Base-by-base conservation (phyloP, 2,113 vertebrate genomes). In the Pardalotus punctatus region DNA sequence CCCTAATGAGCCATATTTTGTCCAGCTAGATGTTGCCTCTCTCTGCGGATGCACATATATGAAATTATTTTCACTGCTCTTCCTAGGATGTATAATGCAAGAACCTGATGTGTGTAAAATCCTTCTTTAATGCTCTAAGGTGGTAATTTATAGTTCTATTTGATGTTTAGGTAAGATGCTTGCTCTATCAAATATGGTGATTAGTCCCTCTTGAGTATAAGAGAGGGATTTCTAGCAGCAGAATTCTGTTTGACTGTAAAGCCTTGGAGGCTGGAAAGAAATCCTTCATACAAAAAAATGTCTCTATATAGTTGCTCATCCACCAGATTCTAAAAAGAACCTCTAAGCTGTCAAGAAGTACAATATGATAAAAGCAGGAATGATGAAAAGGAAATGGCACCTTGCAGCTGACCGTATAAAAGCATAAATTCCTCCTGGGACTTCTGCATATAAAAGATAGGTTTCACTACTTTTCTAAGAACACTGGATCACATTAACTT, bases 401-500 rank as follows among this genome's bases (percentile, higher is more conserved):
- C 98, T 99, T 98, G 97, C 97, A 98, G 97, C 97, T 98, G 98
- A 98, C 98, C 97, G 58, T 98, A 98, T 98, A 98, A 99, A 99
- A 98, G 98, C 98, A 96, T 96, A 97, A 98, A 98, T 98, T 98
- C 98, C 98, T 98, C 98, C 90, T 90, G 98, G 98, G 98, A 98
- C 97, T 97, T 98, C 98, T 99, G 98, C 98, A 97, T 97, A 98
- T 97, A 98, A 98, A 98, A 98, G 98, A 99, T 97, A 98, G 98
- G 93, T 97, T 97, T 97, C 96, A 90, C 80, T 96, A 95, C 94
- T 96, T 98, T 97, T 94, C 95, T 88, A 96, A 98, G 98, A 99
- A 98, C 98, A 98, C 84, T 92, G 81, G 96, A 97, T 97, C 92
- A 91, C 96, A 99, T 99, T 99, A 98, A 99, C 98, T 98, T 99